phyloP scores from a whole-genome alignment of 2,113 vertebrate genomes.

The Thalassarche chlororhynchos region DNA sequence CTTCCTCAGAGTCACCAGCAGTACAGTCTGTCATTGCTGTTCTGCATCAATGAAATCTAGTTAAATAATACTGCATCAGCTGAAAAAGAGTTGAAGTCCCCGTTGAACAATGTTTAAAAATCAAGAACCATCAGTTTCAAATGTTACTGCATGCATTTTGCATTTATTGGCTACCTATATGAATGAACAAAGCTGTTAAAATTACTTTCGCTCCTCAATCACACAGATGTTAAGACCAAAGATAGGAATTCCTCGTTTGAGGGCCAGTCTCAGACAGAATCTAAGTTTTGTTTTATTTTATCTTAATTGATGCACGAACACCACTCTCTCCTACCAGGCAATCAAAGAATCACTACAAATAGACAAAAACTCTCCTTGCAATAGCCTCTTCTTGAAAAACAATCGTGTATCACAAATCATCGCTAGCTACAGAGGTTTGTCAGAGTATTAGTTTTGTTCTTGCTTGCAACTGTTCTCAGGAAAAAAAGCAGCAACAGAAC shows the following conservation, averaged over 20 bases:
- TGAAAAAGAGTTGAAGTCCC: not conserved
- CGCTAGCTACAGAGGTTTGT: not conserved
- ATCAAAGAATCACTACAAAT: not conserved
- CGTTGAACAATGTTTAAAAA: not conserved
- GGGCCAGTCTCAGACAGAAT: not conserved
- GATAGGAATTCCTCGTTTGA: not conserved
- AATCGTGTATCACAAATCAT: not conserved
- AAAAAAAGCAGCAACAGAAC: not conserved
- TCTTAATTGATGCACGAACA: not conserved
- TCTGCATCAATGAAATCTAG: not conserved
- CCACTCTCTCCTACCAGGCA: not conserved
- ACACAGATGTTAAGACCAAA: not conserved
- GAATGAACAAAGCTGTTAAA: not conserved
- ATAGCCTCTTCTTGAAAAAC: not conserved
- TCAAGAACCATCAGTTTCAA: not conserved
- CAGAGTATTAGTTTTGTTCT: not conserved
- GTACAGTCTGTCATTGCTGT: not conserved
- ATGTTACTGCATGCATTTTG: not conserved
- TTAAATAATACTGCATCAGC: not conserved
- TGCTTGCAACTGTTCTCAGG: not conserved
- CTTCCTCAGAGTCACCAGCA: not conserved
- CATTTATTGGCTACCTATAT: not conserved
- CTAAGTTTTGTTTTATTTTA: not conserved
- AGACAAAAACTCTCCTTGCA: not conserved
- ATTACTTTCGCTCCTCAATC: not conserved